Evolutionary conservation across 2,888 invertebrate genomes (phyloP).

Genomic region (Troides aeacus): DNA sequence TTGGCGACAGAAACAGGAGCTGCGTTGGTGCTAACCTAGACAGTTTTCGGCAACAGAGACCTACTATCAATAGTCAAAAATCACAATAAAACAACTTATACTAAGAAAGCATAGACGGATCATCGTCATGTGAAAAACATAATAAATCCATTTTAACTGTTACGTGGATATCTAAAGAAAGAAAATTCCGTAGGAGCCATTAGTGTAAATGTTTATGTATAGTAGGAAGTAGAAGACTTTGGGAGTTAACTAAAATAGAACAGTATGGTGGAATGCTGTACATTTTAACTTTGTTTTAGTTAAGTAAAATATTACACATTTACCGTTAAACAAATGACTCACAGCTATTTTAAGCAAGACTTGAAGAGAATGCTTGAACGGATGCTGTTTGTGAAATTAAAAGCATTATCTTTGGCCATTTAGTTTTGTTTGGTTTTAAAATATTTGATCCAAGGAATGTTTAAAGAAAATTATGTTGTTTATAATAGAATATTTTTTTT

Average conservation of each 20-base stretch:
- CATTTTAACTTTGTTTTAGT: conserved; percentile 16
- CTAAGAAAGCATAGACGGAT: too few species aligned
- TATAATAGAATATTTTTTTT: neutral
- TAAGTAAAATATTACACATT: conserved; percentile 23
- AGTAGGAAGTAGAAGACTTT: conserved; percentile 7
- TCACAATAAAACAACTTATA: too few species aligned
- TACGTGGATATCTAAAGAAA: neutral
- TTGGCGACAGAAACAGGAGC: too few species aligned
- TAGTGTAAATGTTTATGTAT: conserved; percentile 23
- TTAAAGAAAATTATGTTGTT: neutral
- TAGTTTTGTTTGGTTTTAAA: neutral
- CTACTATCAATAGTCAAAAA: too few species aligned
- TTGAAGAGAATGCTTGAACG: conserved; percentile 4
- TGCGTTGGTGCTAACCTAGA: too few species aligned
- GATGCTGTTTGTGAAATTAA: neutral
- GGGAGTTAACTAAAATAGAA: conserved; percentile 16
- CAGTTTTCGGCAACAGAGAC: too few species aligned
- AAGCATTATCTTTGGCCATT: neutral
- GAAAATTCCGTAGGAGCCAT: conserved; percentile 13
- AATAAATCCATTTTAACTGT: neutral
- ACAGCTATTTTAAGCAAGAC: conserved; percentile 13
- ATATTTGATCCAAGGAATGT: neutral
- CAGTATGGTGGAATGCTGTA: conserved; percentile 20
- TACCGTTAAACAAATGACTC: conserved; percentile 23
- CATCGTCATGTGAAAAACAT: neutral